Conservation (phyloP, 1,140 invertebrate species). For the Bicyclus anynana region DNA sequence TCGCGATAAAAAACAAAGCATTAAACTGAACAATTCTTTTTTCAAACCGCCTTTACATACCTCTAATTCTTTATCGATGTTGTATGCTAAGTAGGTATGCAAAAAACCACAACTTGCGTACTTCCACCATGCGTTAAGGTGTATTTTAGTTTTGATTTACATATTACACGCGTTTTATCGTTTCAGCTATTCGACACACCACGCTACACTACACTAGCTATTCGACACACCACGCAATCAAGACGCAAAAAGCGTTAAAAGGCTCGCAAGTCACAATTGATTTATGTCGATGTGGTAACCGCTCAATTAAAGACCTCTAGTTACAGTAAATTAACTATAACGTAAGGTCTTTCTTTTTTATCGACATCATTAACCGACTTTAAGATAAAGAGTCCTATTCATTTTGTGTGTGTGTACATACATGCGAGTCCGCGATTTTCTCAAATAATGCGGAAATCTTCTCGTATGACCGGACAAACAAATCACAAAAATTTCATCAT, state of each 20-base stretch:
- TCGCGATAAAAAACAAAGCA: too few species aligned
- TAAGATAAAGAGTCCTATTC: too few species aligned
- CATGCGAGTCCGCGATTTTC: too few species aligned
- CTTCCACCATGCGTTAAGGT: not conserved
- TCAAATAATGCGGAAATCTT: too few species aligned
- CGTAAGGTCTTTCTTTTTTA: too few species aligned
- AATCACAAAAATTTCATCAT: too few species aligned
- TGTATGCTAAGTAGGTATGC: not conserved
- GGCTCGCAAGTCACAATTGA: not conserved
- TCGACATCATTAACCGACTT: too few species aligned
- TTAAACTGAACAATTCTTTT: too few species aligned
- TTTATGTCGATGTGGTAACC: not conserved
- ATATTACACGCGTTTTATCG: slow-evolving; percentile 10
- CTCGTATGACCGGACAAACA: too few species aligned
- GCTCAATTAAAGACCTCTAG: slow-evolving; percentile 12
- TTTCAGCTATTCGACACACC: slow-evolving; percentile 12
- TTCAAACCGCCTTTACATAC: not conserved
- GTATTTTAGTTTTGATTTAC: slow-evolving; percentile 15
- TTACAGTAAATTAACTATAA: too few species aligned
- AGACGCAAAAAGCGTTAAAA: slow-evolving; percentile 5
- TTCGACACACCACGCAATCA: slow-evolving; percentile 20
- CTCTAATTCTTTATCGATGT: not conserved
- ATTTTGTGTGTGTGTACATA: too few species aligned
- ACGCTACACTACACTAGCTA: slow-evolving; percentile 16
- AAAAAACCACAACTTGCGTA: not conserved